Base-by-base conservation (phyloP, 2,888 invertebrate species). In the Cheilosia urbana region DNA sequence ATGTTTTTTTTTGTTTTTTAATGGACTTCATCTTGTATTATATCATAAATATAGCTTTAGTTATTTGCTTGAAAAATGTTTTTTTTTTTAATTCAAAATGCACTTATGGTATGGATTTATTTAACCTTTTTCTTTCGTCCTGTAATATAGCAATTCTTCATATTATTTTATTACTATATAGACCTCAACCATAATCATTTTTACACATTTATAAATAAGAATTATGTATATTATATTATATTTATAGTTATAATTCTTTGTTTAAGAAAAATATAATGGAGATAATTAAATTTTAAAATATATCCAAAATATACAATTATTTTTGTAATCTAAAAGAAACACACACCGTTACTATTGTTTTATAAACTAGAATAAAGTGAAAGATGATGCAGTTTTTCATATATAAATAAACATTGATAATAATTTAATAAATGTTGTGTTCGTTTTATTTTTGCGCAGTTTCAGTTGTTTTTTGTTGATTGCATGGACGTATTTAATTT, bases 381-480 rank as follows among this genome's bases (percentile, higher is more conserved):
- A 60, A 62, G 24, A 77, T 49, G 11, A 55, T 24, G n/a, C 13
- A 62, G 30, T 55, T 62, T 66, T 78, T 69, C 77, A 78, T 68
- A 37, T 37, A 13, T 37, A 73, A 84, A 80, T 75, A 84, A 80
- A 84, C 65, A 71, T 57, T 75, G 30, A 75, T 75, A 79, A 80
- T 75, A 75, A 84, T 75, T 84, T 80, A 79, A 83, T 75, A 84
- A 68, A 51, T 66, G 76, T 51, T 83, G 75, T 42, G 19, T 73
- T 84, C 53, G 58, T 84, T 84, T 82, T 58, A 65, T 71, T 78
- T 75, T 84, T 19, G 55, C 13, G 34, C 9, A 60, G 57, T 58
- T 73, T 13, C 0, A 9, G 42, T 71, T 47, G 55, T 40, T 13
- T 34, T 49, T 58, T 65, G 19, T 47, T 47, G 17, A 7, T 47